Evolutionary conservation across 2,113 vertebrate species (phyloP), one percentile per base, ranked within the genome.

Genomic region (Psophia crepitans): DNA sequence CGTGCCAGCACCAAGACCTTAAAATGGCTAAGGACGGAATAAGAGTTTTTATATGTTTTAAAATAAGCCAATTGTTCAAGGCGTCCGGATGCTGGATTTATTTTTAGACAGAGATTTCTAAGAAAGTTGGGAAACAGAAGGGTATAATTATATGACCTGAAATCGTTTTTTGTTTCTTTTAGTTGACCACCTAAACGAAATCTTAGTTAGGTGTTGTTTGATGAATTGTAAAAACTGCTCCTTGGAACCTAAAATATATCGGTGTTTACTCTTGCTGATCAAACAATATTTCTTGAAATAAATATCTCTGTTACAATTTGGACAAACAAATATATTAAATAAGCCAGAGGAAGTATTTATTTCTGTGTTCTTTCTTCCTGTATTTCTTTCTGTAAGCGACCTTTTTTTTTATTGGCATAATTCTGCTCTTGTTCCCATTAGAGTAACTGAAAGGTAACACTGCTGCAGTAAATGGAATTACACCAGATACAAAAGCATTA

Each of bases 91-190:
- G 61, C 66, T 56, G 66, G 84, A 66, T 37, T 73, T 96, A 94
- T 93, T 94, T 96, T 94, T 89, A 93, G 92, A 21, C 70, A 61
- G 84, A 73, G 73, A 77, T 96, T 96, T 97, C 94, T 87, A 85
- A 91, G 95, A 96, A 97, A 95, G 74, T 43, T 96, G 87, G 77
- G 92, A 85, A 97, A 95, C 74, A 95, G 91, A 91, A 83, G 87
- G 61, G 63, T 76, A 30, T 73, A 71, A 64, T 92, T 89, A 80
- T 37, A 65, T 95, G 94, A 95, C 89, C 89, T 84, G 63, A 82
- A 96, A 87, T 53, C 48, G 18, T 33, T 69, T 76, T 63, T 88
- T 90, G 64, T 87, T 97, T 70, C 81, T 90, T 61, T 79, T 58
- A 51, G 57, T 64, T 95, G 77, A 56, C 69, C 26, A 2, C 26